These are phyloP conservation scores for Tinamus major DNA, from an alignment of 2,797 vertebrate species.

Conservation along the genomic window DNA sequence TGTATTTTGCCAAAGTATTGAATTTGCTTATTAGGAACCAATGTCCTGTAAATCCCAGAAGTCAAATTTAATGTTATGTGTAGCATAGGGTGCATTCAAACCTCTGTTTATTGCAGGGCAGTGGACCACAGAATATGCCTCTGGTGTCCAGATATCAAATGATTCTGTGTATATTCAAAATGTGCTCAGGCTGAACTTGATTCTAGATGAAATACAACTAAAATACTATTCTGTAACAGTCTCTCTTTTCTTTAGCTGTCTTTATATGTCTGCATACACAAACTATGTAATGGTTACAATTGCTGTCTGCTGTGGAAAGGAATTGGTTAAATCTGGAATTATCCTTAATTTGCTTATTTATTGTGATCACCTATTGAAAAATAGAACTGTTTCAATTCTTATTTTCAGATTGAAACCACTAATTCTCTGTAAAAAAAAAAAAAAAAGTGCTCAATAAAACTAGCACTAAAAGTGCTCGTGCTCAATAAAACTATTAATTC, in stretches of 20 bases:
- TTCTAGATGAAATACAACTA: constrained; percentile 50
- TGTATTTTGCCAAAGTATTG: constrained; percentile 58
- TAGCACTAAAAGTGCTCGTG: too few species aligned
- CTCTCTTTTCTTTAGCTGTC: background rate
- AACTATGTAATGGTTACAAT: constrained; percentile 30
- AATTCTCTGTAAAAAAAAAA: constrained; percentile 7
- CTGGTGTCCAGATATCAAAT: constrained; percentile 55
- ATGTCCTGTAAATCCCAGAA: constrained; percentile 64
- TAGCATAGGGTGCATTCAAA: constrained; percentile 55
- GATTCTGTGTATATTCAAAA: constrained; percentile 4
- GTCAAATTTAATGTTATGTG: constrained; percentile 41
- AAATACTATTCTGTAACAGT: constrained; percentile 21
- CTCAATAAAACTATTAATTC: constrained; percentile 11
- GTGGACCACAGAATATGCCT: constrained; percentile 60
- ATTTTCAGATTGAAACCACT: constrained; percentile 7
- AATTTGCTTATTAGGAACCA: constrained; percentile 70
- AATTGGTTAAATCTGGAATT: constrained; percentile 13
- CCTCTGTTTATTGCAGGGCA: constrained; percentile 67
- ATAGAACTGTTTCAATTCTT: background rate
- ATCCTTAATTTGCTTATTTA: constrained; percentile 41
- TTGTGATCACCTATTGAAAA: constrained; percentile 36
- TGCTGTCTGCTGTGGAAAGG: background rate
- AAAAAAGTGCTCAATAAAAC: too few species aligned
- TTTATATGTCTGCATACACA: constrained; percentile 23
- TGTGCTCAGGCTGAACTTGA: background rate